Base-by-base conservation (phyloP, 2,888 invertebrate genomes). In the Parnassius apollo region DNA sequence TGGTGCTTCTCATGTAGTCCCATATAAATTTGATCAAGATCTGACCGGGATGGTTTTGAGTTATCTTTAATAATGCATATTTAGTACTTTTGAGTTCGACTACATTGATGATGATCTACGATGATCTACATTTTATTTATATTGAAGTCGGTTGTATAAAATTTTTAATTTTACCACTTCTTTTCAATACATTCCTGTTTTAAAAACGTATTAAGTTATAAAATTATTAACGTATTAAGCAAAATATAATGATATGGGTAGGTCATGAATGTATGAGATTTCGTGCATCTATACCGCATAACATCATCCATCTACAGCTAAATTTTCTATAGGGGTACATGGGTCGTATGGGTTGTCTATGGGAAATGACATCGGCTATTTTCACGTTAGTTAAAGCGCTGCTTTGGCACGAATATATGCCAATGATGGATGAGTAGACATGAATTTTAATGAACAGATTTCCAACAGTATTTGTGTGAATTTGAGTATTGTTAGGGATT, bases 361-460 rank as follows among this genome's bases (percentile, higher is more conserved):
- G 53, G 62, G 57, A 22, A 56, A 63, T 63, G 64, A 60, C 42
- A 60, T 12, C 49, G 57, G 60, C 59, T 60, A 44, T 48, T 51
- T 59, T 64, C 64, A 57, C 59, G 64, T 64, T 64, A 64, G 64
- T 64, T 44, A 48, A 63, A 63, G 63, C 63, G 51, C 18, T 57
- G 57, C 25, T 48, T 56, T 48, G 55, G 63, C 63, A 56, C 46
- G n/a, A 35, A 35, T 7, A 9, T 25, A 64, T 53, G 64, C 57
- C 64, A 53, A 48, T 56, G 55, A 59, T 57, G 25, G 53, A 60
- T 64, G 60, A 60, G 25, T 51, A 53, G 57, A 57, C 52, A 53
- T 59, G 59, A 53, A 44, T 12, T 53, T 64, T 57, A 60, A 64
- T 60, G 57, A 52, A 35, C 35, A 42, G 57, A 60, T 57, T 57